phyloP scores from a whole-genome alignment of 1,140 invertebrate genomes.

The Diachasma alloeum region DNA sequence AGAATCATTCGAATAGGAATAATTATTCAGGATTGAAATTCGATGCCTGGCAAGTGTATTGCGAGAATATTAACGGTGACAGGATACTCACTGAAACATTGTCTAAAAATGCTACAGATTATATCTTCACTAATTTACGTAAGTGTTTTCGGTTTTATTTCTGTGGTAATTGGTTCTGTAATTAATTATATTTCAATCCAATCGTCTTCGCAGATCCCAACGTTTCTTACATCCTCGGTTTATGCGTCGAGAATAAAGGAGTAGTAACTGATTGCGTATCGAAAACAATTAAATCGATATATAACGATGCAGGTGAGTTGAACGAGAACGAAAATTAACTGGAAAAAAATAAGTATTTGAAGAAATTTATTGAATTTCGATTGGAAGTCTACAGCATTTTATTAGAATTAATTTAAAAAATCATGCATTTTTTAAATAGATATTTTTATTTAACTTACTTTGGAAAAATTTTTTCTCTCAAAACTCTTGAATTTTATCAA shows the following conservation, averaged over 20 bases:
- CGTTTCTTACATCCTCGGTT: constrained; percentile 61
- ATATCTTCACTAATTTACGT: constrained; percentile 62
- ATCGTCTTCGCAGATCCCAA: constrained; percentile 47
- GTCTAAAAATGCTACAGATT: constrained; percentile 58
- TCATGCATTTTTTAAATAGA: no score
- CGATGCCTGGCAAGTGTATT: constrained; percentile 62
- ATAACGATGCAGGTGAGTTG: constrained; percentile 35
- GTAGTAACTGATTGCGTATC: constrained; percentile 47
- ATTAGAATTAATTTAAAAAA: no score
- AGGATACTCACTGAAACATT: constrained; percentile 50
- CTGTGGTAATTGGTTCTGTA: neutral
- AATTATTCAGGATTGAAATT: constrained; percentile 47
- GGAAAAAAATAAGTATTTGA: no score
- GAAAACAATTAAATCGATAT: constrained; percentile 45
- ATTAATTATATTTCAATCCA: constrained; percentile 11
- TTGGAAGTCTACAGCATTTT: no score
- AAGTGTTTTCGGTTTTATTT: constrained; percentile 31
- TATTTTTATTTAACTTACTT: no score
- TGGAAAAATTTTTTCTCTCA: no score
- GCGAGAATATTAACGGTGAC: constrained; percentile 58
- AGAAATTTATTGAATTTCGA: no score
- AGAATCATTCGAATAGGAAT: constrained; percentile 48
- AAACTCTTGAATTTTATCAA: no score
- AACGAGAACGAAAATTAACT: no score
- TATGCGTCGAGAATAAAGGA: constrained; percentile 51